Conservation (phyloP, 2,888 invertebrate genomes). For the Axea sp. region DNA sequence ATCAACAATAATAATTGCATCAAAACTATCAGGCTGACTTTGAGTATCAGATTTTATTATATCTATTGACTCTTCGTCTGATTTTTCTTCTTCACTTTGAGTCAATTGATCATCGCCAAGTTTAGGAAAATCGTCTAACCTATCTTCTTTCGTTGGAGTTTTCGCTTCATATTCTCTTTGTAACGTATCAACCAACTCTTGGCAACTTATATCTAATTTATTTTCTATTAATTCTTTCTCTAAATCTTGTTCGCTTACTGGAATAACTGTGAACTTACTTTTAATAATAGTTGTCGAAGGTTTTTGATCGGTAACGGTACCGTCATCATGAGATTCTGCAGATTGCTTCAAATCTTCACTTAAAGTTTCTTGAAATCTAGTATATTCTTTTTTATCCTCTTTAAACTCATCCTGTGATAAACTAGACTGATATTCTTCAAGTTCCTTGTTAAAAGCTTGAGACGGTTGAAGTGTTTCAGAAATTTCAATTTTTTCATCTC, state of each 20-base stretch:
- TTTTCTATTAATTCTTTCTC: conserved; percentile 76
- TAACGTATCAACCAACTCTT: conserved; percentile 75
- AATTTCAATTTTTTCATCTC: conserved; percentile 77
- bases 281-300: conserved; percentile 19
- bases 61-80: conserved; percentile 43
- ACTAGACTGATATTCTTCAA: conserved; percentile 74
- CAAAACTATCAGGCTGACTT: conserved; percentile 55
- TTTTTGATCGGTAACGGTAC: background rate
- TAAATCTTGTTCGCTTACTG: conserved; percentile 72
- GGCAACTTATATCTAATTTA: conserved; percentile 75
- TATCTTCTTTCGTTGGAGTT: conserved; percentile 72
- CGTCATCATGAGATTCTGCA: background rate
- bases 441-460: conserved; percentile 75
- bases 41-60: conserved; percentile 52
- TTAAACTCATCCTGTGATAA: conserved; percentile 58
- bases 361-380: conserved; percentile 51
- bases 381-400: conserved; percentile 23
- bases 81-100: conserved; percentile 64
- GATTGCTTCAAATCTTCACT: background rate
- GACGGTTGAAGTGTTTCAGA: conserved; percentile 74
- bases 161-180: conserved; percentile 75
- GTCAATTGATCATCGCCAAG: conserved; percentile 42
- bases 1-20: conserved; percentile 38
- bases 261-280: conserved; percentile 71
- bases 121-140: conserved; percentile 59